Percentiles rank a stretch among this genome's conserved stretches.
These are phyloP conservation scores for Sarcophaga subvicina DNA, from an alignment of 2,888 invertebrate genomes.

Conservation along the genomic window DNA sequence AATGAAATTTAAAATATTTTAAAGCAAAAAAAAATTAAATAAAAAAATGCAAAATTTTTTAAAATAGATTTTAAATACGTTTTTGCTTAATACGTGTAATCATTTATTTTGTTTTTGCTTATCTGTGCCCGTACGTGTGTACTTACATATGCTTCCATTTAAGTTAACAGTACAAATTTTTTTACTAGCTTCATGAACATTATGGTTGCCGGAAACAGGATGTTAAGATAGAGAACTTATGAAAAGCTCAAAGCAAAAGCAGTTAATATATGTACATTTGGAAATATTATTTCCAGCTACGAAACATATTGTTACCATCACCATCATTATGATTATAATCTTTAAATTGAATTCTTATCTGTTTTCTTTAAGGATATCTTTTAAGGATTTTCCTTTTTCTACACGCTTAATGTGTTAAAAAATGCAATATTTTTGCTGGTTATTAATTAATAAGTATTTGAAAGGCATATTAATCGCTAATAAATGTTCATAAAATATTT, in stretches of 20 bases:
- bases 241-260: not conserved
- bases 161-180: no score
- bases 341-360: no score
- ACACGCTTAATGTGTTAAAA: no score
- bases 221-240: constrained; percentile 45
- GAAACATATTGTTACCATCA: not conserved
- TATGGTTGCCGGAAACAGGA: constrained; percentile 56
- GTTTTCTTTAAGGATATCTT: no score
- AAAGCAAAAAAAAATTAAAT: not conserved
- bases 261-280: not conserved
- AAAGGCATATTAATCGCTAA: no score
- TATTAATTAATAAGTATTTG: no score
- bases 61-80: no score
- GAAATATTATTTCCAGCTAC: not conserved
- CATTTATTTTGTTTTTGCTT: not conserved
- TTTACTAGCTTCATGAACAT: constrained; percentile 43
- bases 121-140: constrained; percentile 15
- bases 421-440: no score
- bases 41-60: not conserved
- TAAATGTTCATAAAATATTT: no score
- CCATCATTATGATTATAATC: no score
- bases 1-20: not conserved
- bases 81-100: not conserved
- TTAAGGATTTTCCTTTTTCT: no score
- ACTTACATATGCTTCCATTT: constrained; percentile 33